Evolutionary conservation across 2,113 vertebrate species (phyloP).

Genomic region (Calidris pugnax): DNA sequence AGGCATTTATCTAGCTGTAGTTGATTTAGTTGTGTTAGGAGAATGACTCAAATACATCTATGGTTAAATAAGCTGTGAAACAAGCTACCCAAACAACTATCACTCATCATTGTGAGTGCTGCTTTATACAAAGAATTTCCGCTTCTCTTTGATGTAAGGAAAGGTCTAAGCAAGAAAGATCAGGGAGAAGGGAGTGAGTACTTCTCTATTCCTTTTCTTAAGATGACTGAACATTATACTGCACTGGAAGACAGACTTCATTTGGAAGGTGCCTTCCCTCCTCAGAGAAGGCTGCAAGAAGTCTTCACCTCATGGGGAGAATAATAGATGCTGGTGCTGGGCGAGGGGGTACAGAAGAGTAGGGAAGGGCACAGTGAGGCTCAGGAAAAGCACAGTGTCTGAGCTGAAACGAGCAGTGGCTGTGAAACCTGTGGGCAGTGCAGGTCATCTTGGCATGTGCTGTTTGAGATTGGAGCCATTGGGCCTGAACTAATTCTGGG

Average conservation of each 20-base stretch:
- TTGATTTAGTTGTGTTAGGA: background rate
- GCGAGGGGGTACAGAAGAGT: fast-evolving
- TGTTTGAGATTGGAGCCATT: background rate
- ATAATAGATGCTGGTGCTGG: background rate
- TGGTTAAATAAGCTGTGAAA: constrained; percentile 7
- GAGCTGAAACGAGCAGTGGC: background rate
- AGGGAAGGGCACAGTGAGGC: background rate
- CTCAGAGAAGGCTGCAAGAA: background rate
- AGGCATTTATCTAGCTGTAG: background rate
- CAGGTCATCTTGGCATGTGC: background rate
- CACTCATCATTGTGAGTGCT: background rate
- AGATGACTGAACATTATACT: background rate
- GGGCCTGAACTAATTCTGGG: background rate
- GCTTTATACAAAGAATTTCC: background rate
- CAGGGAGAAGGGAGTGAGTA: background rate
- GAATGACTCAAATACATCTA: background rate
- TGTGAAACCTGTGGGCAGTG: background rate
- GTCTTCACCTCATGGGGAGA: background rate
- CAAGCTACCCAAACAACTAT: background rate
- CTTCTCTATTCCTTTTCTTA: background rate
- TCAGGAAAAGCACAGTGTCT: background rate
- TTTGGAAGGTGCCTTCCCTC: background rate
- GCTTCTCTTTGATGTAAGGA: background rate
- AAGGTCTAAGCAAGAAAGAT: background rate
- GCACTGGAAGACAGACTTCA: background rate